A percentile compares a stretch with the other conserved stretches of the same genome.
Conservation (phyloP, 2,888 invertebrate genomes). For the Brachylomia viminalis region DNA sequence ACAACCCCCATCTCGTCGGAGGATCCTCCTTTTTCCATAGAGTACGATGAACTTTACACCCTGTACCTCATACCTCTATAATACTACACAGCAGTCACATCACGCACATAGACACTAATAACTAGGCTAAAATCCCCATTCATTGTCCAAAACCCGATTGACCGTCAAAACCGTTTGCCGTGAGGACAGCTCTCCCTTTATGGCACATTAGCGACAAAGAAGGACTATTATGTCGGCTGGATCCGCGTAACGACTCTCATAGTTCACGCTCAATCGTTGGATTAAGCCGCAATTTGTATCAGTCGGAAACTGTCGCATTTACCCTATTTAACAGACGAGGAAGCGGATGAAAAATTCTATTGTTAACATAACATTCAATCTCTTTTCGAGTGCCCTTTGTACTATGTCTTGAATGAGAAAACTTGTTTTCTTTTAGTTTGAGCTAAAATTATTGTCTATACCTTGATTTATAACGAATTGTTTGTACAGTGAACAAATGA, state of each 20-base stretch:
- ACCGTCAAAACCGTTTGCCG: conserved; percentile 73
- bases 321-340: conserved; percentile 78
- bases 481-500: neutral
- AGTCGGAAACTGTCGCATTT: conserved; percentile 80
- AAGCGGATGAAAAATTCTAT: conserved; percentile 73
- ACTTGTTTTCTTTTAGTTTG: conserved; percentile 17
- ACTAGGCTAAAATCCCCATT: conserved; percentile 59
- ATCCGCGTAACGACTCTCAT: conserved; percentile 84
- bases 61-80: too few species aligned
- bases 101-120: conserved; percentile 22
- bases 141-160: conserved; percentile 73
- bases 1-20: too few species aligned
- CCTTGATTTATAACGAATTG: neutral
- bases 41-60: too few species aligned
- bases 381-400: conserved; percentile 52
- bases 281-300: conserved; percentile 85
- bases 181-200: conserved; percentile 78
- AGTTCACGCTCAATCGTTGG: conserved; percentile 87
- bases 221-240: conserved; percentile 82
- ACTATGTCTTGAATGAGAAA: conserved; percentile 30
- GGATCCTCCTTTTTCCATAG: too few species aligned
- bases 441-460: neutral
- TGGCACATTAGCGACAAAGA: conserved; percentile 86
- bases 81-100: neutral
- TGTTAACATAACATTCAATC: conserved; percentile 75